Evolutionary conservation across 2,113 vertebrate species (phyloP).

Genomic region (Myiopsitta monachus): DNA sequence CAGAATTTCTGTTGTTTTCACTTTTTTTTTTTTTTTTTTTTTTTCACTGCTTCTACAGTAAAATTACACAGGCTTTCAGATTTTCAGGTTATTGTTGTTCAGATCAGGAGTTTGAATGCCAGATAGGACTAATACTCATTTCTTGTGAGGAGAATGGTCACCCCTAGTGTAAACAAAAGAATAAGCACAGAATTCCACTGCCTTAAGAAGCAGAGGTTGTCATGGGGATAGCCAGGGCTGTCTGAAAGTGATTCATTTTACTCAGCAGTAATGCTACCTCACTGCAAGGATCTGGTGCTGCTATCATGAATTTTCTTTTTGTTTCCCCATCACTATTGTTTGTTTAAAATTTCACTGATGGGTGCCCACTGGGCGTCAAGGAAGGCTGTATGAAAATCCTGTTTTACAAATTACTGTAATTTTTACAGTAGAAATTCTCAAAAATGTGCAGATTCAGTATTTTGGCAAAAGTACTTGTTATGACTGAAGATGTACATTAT

Average conservation of each 20-base stretch:
- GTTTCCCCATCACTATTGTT: neutral
- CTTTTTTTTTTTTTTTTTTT: neutral
- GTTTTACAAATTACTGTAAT: neutral
- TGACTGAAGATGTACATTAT: neutral
- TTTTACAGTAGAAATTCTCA: neutral
- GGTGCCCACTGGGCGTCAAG: neutral
- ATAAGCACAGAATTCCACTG: neutral
- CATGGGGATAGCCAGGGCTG: neutral
- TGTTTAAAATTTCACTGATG: neutral
- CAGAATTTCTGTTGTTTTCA: neutral
- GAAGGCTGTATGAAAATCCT: neutral
- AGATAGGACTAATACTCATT: neutral
- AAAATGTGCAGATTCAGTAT: neutral
- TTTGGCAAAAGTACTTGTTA: neutral
- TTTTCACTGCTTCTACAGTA: neutral
- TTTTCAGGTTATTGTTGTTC: neutral
- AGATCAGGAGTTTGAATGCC: neutral
- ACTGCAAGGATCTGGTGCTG: neutral
- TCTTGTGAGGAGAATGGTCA: neutral
- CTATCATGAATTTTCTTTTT: neutral
- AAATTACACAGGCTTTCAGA: neutral
- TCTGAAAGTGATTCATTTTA: constrained; percentile 9
- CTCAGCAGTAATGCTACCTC: neutral
- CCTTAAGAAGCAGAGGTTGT: constrained; percentile 13
- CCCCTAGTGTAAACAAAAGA: neutral